These are phyloP conservation scores for Ictidomys tridecemlineatus DNA, from an alignment of 2,113 vertebrate species.

Conservation along the genomic window DNA sequence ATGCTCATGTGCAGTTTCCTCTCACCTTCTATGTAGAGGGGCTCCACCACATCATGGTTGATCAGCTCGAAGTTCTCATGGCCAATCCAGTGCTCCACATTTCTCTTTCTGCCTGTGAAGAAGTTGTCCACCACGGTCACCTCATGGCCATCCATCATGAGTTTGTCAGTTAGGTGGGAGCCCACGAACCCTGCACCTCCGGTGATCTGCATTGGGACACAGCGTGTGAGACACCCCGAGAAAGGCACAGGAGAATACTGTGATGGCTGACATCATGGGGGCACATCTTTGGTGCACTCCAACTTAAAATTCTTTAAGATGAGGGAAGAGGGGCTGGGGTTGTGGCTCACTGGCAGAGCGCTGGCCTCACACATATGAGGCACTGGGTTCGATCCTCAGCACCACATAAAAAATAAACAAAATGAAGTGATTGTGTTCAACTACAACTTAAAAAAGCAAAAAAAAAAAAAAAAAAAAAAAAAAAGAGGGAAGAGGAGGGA, in stretches of 20 bases:
- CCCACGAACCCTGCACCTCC: slow-evolving; percentile 99
- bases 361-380: too few species aligned
- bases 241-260: slow-evolving; percentile 82
- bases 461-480: too few species aligned
- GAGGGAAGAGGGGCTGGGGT: too few species aligned
- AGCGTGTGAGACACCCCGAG: slow-evolving; percentile 82
- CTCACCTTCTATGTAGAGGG: slow-evolving; percentile 98
- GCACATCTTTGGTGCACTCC: slow-evolving; percentile 47
- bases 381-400: too few species aligned
- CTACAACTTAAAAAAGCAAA: too few species aligned
- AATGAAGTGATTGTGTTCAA: too few species aligned
- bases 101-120: slow-evolving; percentile 99
- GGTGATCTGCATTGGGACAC: slow-evolving; percentile 93
- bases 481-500: neutral
- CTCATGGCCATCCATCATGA: slow-evolving; percentile 99
- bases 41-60: slow-evolving; percentile 99
- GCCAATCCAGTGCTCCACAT: slow-evolving; percentile 99
- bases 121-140: slow-evolving; percentile 99
- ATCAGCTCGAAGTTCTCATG: slow-evolving; percentile 99
- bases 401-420: too few species aligned
- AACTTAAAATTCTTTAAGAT: neutral
- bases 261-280: slow-evolving; percentile 68
- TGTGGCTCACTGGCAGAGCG: too few species aligned
- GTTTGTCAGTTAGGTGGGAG: slow-evolving; percentile 98
- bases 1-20: fast-evolving